Evolutionary conservation across 2,113 vertebrate genomes (phyloP), one percentile per base, ranked within the genome.

Genomic region (Muscicapa adusta): DNA sequence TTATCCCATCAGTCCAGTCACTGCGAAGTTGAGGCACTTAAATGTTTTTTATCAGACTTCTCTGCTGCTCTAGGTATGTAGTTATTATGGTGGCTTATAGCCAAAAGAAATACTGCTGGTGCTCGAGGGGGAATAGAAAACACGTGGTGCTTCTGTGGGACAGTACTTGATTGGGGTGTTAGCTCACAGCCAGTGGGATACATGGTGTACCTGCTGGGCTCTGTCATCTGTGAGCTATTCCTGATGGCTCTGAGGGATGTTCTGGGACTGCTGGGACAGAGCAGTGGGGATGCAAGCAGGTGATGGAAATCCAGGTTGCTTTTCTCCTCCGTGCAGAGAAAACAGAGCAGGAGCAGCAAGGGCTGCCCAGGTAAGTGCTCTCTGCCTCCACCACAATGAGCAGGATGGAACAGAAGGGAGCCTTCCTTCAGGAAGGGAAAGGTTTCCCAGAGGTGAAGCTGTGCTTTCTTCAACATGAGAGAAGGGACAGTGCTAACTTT

Each of bases 111-210:
- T 47, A 62, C 24, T 83, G 43, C 18, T 74, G 63, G 43, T 4
- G 1, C 48, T 80, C 66, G 43, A 47, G 51, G 56, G 84, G 34
- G 53, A 68, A 9, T 14, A 75, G 63, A 67, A 81, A 81, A 34
- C 8, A 22, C 0, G 0, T 34, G 36, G 33, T 40, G 50, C 18
- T 56, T 80, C 10, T 26, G 18, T 17, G 28, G 51, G 79, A 48
- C 47, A 72, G 2, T 47, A 20, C 33, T 47, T 77, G 34, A 14
- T 79, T 26, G 28, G 20, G 33, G 62, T 76, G 58, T 2, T 51
- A 22, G 31, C 83, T 42, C 16, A 5, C 10, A 62, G 47, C 20
- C 42, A 48, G 3, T 31, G 5, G 2, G 20, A 51, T 43, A 4
- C 3, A 3, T 4, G 12, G 63, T 38, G 67, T 62, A 10, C 12